Percentiles rank a stretch among this genome's conserved stretches.
These are phyloP conservation scores for Drosophila incognita DNA, from an alignment of 2,888 invertebrate species.

Conservation along the genomic window DNA sequence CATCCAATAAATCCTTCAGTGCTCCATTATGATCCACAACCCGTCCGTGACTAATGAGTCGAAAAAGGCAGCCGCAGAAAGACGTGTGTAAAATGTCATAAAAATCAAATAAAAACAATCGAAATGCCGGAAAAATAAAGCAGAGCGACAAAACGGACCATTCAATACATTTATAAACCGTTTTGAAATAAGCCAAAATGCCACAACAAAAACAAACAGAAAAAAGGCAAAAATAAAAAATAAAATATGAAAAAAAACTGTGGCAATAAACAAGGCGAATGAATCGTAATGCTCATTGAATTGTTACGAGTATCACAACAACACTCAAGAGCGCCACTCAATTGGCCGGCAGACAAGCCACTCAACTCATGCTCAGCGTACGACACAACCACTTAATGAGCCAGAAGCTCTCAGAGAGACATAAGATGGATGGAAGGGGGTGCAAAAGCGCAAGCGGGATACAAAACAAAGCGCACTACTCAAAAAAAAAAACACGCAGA, in stretches of 20 bases:
- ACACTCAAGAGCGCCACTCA: conserved; percentile 74
- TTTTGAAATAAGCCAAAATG: conserved; percentile 45
- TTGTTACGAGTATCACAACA: conserved; percentile 65
- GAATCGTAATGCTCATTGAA: conserved; percentile 65
- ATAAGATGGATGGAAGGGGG: neutral
- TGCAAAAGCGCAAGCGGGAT: conserved; percentile 9
- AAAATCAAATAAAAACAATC: conserved; percentile 56
- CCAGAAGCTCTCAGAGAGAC: conserved; percentile 33
- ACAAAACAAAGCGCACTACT: conserved; percentile 18
- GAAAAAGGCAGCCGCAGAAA: conserved; percentile 52
- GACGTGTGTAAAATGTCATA: conserved; percentile 60
- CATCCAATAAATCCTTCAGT: conserved; percentile 51
- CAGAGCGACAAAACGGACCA: conserved; percentile 39
- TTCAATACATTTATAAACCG: conserved; percentile 71
- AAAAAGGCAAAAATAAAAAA: neutral
- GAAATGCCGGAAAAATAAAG: conserved; percentile 64
- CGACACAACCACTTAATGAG: conserved; percentile 79
- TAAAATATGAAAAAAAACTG: conserved; percentile 12
- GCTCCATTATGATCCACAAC: conserved; percentile 43
- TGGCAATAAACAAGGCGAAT: conserved; percentile 62
- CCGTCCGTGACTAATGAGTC: conserved; percentile 57
- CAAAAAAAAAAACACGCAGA: conserved; percentile 13
- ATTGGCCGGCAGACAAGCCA: conserved; percentile 58
- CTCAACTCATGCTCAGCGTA: conserved; percentile 50
- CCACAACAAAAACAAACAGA: conserved; percentile 13